These are phyloP conservation scores for Caracal caracal DNA, from an alignment of 2,113 vertebrate species.

Conservation along the genomic window DNA sequence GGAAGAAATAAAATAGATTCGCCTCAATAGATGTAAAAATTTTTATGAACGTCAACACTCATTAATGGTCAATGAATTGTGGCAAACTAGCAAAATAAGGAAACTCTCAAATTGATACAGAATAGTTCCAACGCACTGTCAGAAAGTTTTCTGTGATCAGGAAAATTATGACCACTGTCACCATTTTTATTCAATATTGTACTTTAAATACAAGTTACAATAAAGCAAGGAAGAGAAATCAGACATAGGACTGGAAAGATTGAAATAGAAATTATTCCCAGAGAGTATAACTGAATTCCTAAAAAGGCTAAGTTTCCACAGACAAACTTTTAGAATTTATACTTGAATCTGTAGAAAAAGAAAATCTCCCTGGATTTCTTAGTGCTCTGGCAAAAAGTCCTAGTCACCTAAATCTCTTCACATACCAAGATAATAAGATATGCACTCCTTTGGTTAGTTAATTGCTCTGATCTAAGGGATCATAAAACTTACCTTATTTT, in stretches of 20 bases:
- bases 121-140: not conserved
- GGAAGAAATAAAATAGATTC: not conserved
- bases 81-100: not conserved
- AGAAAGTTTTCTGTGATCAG: not conserved
- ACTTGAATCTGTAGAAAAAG: not conserved
- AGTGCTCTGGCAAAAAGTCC: not conserved
- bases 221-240: not conserved
- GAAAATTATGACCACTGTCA: not conserved
- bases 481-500: not conserved
- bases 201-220: not conserved
- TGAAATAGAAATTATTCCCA: not conserved
- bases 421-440: not conserved
- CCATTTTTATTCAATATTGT: not conserved
- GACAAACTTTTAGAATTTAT: not conserved
- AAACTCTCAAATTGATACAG: not conserved
- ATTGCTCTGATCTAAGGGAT: not conserved
- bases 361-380: not conserved
- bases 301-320: not conserved
- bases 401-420: not conserved
- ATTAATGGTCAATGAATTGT: not conserved
- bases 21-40: not conserved
- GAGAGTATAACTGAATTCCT: not conserved
- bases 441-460: not conserved
- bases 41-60: not conserved
- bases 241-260: not conserved